Evolutionary conservation across 1,140 invertebrate genomes (phyloP).

Genomic region (Zophobas morio): DNA sequence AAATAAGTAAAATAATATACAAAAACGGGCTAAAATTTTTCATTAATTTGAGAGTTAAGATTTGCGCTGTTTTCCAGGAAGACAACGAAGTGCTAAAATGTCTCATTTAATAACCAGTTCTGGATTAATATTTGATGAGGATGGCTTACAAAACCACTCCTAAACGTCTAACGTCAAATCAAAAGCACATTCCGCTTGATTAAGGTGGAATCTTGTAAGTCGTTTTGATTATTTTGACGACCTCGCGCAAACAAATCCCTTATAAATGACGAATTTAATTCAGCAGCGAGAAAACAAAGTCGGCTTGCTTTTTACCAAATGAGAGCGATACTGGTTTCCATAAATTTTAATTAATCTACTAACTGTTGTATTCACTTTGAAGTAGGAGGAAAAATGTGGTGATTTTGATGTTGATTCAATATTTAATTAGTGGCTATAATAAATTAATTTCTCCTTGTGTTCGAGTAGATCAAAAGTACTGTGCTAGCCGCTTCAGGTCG

Average conservation of each 20-base stretch:
- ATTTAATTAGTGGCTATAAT: slow-evolving; percentile 19
- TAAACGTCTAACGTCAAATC: slow-evolving; percentile 7
- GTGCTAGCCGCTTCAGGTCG: not conserved
- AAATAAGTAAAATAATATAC: too few species aligned
- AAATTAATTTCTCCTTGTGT: slow-evolving; percentile 24
- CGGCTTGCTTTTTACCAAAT: not conserved
- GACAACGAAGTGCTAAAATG: slow-evolving; percentile 5
- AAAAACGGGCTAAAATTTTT: too few species aligned
- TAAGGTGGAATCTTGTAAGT: slow-evolving; percentile 2
- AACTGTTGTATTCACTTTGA: slow-evolving; percentile 14
- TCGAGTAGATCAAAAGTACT: slow-evolving; percentile 16
- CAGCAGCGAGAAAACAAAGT: not conserved
- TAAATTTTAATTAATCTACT: slow-evolving; percentile 24
- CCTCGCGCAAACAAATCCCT: not conserved
- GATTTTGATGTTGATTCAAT: slow-evolving; percentile 17
- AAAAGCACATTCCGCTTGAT: slow-evolving; percentile 22
- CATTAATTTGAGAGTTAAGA: too few species aligned
- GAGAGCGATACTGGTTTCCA: not conserved
- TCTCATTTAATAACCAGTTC: slow-evolving; percentile 21
- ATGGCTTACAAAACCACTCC: not conserved
- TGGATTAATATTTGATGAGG: not conserved
- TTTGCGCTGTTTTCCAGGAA: not conserved
- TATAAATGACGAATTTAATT: not conserved
- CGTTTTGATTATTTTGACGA: slow-evolving; percentile 11
- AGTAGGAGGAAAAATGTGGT: not conserved